Evolutionary conservation across 2,113 vertebrate species (phyloP).

Genomic region (Embiotoca jacksoni): DNA sequence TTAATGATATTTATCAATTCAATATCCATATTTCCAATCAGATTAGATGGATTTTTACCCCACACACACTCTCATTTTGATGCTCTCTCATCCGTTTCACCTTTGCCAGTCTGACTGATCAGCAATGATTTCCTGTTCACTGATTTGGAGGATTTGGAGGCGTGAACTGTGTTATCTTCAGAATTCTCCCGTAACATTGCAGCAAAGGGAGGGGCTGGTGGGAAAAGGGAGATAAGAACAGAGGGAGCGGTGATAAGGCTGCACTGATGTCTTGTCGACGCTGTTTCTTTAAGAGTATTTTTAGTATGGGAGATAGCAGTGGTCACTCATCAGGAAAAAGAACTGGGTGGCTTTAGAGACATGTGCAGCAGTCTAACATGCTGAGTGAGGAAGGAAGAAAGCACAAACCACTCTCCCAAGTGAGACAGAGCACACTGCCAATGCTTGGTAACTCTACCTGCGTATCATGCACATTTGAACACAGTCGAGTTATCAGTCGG

Average conservation of each 20-base stretch:
- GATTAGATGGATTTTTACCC: conserved; percentile 1
- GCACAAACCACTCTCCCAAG: conserved; percentile 70
- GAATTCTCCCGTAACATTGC: conserved; percentile 52
- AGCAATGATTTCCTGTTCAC: conserved; percentile 73
- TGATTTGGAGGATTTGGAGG: conserved; percentile 77
- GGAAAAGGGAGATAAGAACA: conserved; percentile 43
- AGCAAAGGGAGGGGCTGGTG: conserved; percentile 34
- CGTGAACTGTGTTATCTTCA: conserved; percentile 65
- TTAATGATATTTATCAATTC: conserved; percentile 16
- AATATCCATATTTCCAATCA: conserved; percentile 20
- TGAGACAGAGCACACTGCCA: conserved; percentile 30
- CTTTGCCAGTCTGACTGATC: conserved; percentile 59
- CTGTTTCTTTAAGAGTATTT: conserved; percentile 88
- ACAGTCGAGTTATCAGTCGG: conserved; percentile 43
- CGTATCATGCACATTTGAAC: conserved; percentile 32
- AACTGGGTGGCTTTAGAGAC: conserved; percentile 75
- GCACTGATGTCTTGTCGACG: conserved; percentile 29
- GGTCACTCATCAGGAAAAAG: conserved; percentile 82
- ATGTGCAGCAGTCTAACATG: conserved; percentile 68
- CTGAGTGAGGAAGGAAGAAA: conserved; percentile 71
- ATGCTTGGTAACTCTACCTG: conserved; percentile 45
- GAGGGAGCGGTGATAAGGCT: conserved; percentile 40
- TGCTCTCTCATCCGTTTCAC: conserved; percentile 18
- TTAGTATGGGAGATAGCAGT: conserved; percentile 81
- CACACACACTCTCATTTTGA: conserved; percentile 3